These are phyloP conservation scores for Orthosia cruda DNA, from an alignment of 2,888 invertebrate species.

Conservation along the genomic window DNA sequence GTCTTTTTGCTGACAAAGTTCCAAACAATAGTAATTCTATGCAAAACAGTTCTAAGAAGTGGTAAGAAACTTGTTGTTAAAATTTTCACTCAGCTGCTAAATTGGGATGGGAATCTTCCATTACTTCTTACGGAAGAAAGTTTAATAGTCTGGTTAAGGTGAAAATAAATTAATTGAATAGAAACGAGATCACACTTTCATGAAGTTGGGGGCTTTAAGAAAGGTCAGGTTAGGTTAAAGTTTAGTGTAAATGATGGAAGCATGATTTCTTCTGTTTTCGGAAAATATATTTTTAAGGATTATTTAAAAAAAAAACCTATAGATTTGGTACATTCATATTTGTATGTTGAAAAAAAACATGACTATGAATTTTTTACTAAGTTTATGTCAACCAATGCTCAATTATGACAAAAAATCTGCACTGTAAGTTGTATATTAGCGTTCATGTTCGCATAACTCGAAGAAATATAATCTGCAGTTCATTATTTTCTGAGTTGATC, in stretches of 20 bases:
- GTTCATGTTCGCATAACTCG: no score
- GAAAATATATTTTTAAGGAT: neutral
- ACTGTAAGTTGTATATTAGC: no score
- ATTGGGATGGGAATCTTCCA: constrained; percentile 42
- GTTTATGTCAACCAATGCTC: no score
- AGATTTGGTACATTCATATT: no score
- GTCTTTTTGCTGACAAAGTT: constrained; percentile 20
- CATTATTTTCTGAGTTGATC: no score
- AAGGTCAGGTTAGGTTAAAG: neutral
- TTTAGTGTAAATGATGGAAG: constrained; percentile 2
- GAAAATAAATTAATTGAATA: constrained; percentile 42
- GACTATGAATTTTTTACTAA: no score
- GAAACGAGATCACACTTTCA: constrained; percentile 25
- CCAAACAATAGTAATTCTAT: constrained; percentile 22
- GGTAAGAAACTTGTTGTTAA: constrained; percentile 26
- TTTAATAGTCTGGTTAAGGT: constrained; percentile 35
- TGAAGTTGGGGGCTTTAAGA: neutral
- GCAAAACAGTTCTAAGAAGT: constrained; percentile 34
- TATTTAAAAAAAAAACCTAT: neutral
- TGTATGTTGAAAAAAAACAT: no score
- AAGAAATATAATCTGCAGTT: no score
- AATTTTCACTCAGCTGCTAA: constrained; percentile 39
- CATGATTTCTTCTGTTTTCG: neutral
- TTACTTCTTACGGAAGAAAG: constrained; percentile 47
- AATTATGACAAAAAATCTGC: no score